Base-by-base conservation (phyloP, 2,888 invertebrate species). In the Eupithecia vulgata region DNA sequence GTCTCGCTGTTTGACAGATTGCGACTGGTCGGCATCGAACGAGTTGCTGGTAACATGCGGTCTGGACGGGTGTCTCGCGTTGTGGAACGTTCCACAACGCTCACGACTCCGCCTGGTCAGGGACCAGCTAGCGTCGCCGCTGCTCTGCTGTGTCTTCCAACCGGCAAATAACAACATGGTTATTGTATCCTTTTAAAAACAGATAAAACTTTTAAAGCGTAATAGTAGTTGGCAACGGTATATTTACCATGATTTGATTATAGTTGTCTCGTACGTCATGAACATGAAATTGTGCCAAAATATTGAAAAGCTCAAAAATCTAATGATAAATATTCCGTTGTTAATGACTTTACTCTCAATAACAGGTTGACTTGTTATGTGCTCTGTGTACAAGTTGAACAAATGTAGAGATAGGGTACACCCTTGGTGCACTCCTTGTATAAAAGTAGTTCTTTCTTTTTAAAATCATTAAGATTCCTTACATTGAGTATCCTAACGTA, bases 121-220 rank as follows among this genome's bases (percentile, higher is more conserved):
- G 67, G 97, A 97, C 88, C 96, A 95, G 79, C 92, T 95, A 68
- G 91, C 88, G 67, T 95, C 96, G 70, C 95, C 96, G 85, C 91
- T 97, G 74, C 91, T 96, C 1, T 96, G 96, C 84, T 97, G 97
- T 88, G 95, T 96, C 68, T 98, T 98, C 91, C 97, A 97, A 85
- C 98, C 98, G 0, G 95, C 96, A 65, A 98, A 98, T 86, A 98
- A 98, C 86, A 98, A 98, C 90, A 96, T 98, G 94, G 96, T 98
- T 81, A 96, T 97, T 83, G 97, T 97, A 96, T 96, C 96, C 96
- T 96, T 95, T 91, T 30, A 5, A 30, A 30, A n/a, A n/a, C n/a
- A n/a, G n/a, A n/a, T n/a, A n/a, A n/a, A n/a, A n/a, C n/a, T n/a
- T n/a, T n/a, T n/a, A n/a, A n/a, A n/a, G n/a, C n/a, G n/a, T n/a